Percentiles rank a stretch among this genome's conserved stretches.
These are phyloP conservation scores for Tineola bisselliella DNA, from an alignment of 2,888 invertebrate genomes.

Conservation along the genomic window DNA sequence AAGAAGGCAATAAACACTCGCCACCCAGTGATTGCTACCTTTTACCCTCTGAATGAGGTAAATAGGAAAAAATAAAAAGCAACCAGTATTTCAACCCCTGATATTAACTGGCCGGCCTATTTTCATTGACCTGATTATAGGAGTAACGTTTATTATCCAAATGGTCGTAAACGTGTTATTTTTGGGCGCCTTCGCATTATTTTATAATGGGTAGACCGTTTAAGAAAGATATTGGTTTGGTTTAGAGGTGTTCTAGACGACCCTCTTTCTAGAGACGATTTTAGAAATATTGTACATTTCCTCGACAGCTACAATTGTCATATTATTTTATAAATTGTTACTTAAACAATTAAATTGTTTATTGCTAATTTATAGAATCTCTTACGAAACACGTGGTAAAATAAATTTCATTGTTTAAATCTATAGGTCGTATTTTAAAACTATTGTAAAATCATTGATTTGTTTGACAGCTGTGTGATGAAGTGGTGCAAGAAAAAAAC, in stretches of 20 bases:
- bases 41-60: conserved; percentile 18
- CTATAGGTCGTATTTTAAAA: background rate
- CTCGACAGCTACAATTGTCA: too few species aligned
- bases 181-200: conserved; percentile 4
- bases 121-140: conserved; percentile 13
- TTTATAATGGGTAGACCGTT: background rate
- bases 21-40: conserved; percentile 22
- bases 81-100: conserved; percentile 4
- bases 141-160: conserved; percentile 10
- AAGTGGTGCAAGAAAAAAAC: too few species aligned
- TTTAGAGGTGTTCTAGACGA: too few species aligned
- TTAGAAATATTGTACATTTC: too few species aligned
- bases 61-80: conserved; percentile 11
- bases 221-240: background rate
- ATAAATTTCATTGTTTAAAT: background rate
- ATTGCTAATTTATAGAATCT: background rate
- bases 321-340: too few species aligned
- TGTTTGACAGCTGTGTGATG: too few species aligned
- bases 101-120: conserved; percentile 10
- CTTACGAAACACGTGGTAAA: background rate
- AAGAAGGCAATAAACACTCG: conserved; percentile 19
- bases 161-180: conserved; percentile 10
- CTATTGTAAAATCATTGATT: too few species aligned
- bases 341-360: background rate
- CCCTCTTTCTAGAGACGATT: too few species aligned